Conservation (phyloP, 1,140 invertebrate genomes). For the Formica selysi region DNA sequence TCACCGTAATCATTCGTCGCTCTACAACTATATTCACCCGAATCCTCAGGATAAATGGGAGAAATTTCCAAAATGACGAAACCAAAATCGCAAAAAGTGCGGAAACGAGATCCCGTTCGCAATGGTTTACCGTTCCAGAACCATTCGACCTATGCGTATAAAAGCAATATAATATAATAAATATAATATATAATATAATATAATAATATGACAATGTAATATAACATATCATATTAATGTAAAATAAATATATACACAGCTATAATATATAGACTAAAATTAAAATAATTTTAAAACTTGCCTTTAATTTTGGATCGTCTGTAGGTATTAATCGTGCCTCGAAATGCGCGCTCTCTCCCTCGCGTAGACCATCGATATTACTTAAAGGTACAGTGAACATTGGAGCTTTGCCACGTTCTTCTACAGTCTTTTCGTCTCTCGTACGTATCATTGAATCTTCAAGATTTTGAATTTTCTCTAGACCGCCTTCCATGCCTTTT, state of each 20-base stretch:
- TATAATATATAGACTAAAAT: slow-evolving; percentile 28
- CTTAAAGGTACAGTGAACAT: slow-evolving; percentile 96
- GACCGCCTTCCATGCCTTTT: slow-evolving; percentile 96
- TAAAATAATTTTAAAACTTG: slow-evolving; percentile 77
- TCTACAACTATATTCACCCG: slow-evolving; percentile 96
- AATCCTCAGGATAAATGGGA: slow-evolving; percentile 97
- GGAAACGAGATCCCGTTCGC: slow-evolving; percentile 95
- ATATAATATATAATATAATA: neutral
- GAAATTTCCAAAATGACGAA: slow-evolving; percentile 98
- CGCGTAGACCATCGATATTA: slow-evolving; percentile 94
- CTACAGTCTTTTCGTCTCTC: slow-evolving; percentile 90
- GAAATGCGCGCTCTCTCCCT: slow-evolving; percentile 97
- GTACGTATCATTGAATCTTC: slow-evolving; percentile 94
- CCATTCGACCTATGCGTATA: slow-evolving; percentile 93
- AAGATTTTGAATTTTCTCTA: slow-evolving; percentile 96
- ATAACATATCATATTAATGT: neutral
- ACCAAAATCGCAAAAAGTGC: slow-evolving; percentile 98
- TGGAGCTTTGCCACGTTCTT: slow-evolving; percentile 93
- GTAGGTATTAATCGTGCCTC: slow-evolving; percentile 97
- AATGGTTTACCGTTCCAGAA: slow-evolving; percentile 97
- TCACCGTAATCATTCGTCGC: slow-evolving; percentile 96
- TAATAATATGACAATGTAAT: neutral
- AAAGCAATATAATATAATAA: slow-evolving; percentile 39
- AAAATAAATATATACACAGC: neutral
- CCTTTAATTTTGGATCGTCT: slow-evolving; percentile 97